phyloP scores from a whole-genome alignment of 1,140 invertebrate species.

The Nasonia giraulti region DNA sequence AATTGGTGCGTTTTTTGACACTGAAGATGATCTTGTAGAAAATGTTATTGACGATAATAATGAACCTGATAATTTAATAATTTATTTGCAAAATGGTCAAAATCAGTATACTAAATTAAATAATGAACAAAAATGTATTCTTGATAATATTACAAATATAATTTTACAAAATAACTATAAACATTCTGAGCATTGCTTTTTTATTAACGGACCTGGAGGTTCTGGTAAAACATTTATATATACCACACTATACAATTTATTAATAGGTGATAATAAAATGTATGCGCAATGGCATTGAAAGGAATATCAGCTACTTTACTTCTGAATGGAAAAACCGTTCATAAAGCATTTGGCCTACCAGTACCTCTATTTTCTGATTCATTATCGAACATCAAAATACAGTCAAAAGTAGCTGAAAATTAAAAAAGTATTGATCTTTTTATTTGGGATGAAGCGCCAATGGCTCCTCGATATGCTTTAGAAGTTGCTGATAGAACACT shows the following conservation, averaged over 20 bases:
- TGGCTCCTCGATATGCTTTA: too few relatives aligned
- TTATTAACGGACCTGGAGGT: constrained; percentile 51
- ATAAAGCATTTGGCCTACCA: constrained; percentile 52
- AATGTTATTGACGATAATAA: neutral
- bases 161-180: neutral
- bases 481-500: constrained; percentile 41
- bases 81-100: too few relatives aligned
- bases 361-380: constrained; percentile 31
- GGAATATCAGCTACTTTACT: constrained; percentile 55
- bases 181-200: neutral
- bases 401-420: constrained; percentile 49
- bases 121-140: neutral
- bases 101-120: too few relatives aligned
- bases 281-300: constrained; percentile 51
- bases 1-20: neutral
- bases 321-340: constrained; percentile 51
- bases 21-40: neutral
- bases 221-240: constrained; percentile 53
- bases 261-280: constrained; percentile 16
- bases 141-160: too few relatives aligned
- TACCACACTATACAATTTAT: constrained; percentile 31
- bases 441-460: constrained; percentile 30
- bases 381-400: constrained; percentile 58
- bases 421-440: constrained; percentile 51
- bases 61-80: neutral